A percentile compares a stretch with the other conserved stretches of the same genome.
Evolutionary conservation across 1,140 invertebrate genomes (phyloP).

Genomic region (Aphelenchoides fujianensis): DNA sequence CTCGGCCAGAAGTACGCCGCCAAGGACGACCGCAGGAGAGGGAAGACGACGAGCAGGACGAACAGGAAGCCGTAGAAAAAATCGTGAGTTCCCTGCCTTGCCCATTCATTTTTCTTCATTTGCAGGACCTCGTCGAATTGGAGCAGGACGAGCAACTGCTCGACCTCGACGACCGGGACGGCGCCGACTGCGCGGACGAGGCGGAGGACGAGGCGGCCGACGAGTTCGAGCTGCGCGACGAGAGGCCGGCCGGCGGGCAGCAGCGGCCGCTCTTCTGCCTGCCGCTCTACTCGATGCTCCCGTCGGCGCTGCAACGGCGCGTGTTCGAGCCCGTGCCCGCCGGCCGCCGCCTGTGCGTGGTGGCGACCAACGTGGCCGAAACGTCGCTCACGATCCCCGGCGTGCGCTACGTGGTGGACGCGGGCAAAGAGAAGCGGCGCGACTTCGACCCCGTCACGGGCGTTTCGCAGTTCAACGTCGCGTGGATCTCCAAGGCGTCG

Average conservation of each 20-base stretch:
- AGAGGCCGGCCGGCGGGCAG: background rate
- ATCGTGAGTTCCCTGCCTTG: background rate
- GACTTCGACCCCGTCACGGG: conserved; percentile 75
- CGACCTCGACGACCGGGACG: background rate
- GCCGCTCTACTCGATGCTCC: conserved; percentile 86
- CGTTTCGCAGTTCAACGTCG: conserved; percentile 81
- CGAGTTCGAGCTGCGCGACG: background rate
- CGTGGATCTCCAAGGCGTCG: conserved; percentile 86
- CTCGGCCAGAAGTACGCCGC: conserved; percentile 69
- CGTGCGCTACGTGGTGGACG: conserved; percentile 84
- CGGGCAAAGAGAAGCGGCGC: conserved; percentile 74
- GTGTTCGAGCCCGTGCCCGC: conserved; percentile 78
- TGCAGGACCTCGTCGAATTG: background rate
- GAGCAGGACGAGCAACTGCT: background rate
- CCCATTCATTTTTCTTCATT: background rate
- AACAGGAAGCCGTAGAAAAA: conserved; percentile 30
- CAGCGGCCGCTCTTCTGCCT: conserved; percentile 77
- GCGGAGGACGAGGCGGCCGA: conserved; percentile 1
- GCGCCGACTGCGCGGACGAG: background rate
- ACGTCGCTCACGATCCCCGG: conserved; percentile 95
- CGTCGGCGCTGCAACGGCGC: conserved; percentile 77
- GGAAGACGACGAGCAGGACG: conserved; percentile 26
- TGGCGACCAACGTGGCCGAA: conserved; percentile 95
- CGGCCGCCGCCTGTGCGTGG: conserved; percentile 77
- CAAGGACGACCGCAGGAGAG: conserved; percentile 33